Evolutionary conservation across 2,888 invertebrate genomes (phyloP).

Genomic region (Globia sparganii): DNA sequence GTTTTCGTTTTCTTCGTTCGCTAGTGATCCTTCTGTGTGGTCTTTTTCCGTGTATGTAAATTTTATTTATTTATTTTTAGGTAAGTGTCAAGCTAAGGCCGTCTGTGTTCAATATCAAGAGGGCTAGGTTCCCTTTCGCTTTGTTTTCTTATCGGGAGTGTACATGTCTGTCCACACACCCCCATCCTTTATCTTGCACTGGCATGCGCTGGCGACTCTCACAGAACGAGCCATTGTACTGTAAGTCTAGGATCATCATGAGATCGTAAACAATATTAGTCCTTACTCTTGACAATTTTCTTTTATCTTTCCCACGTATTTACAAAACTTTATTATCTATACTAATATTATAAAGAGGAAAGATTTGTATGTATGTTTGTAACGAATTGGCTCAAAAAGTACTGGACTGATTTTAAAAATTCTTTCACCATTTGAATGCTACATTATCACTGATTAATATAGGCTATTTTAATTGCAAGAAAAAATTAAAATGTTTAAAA

Average conservation of each 20-base stretch:
- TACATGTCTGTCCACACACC: conserved; percentile 35
- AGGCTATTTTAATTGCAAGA: too few relatives aligned
- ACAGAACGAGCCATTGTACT: conserved; percentile 5
- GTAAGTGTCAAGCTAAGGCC: conserved; percentile 17
- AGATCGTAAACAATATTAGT: not conserved
- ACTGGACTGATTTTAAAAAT: too few relatives aligned
- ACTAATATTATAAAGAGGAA: too few relatives aligned
- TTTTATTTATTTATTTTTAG: not conserved
- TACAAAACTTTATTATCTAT: not conserved
- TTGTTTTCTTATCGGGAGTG: conserved; percentile 45
- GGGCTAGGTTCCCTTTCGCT: conserved; percentile 18
- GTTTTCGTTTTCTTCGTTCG: not conserved
- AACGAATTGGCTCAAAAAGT: too few relatives aligned
- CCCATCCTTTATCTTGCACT: conserved; percentile 17
- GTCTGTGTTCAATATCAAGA: conserved; percentile 38
- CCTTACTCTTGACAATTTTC: not conserved
- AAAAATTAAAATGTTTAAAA: too few relatives aligned
- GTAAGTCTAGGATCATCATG: not conserved
- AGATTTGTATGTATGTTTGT: too few relatives aligned
- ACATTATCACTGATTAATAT: too few relatives aligned
- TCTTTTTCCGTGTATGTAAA: not conserved
- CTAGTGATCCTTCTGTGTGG: not conserved
- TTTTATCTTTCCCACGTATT: not conserved
- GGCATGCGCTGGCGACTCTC: not conserved
- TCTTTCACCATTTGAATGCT: too few relatives aligned